phyloP scores from a whole-genome alignment of 2,797 vertebrate genomes.

The Leucoraja ocellata region DNA sequence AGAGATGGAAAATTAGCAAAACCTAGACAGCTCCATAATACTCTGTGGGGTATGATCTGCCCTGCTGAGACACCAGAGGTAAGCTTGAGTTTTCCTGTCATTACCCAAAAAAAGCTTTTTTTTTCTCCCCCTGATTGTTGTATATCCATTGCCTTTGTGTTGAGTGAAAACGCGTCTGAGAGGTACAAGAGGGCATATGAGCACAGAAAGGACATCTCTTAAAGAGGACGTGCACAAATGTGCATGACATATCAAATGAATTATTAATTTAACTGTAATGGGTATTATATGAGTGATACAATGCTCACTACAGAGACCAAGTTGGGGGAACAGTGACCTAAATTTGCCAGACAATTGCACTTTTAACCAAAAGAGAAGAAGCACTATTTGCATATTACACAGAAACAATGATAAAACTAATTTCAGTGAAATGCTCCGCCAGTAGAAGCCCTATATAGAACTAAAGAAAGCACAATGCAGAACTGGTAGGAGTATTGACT shows the following conservation, averaged over 20 bases:
- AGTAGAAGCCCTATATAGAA: background rate
- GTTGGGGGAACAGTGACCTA: background rate
- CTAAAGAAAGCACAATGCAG: background rate
- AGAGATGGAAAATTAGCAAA: constrained; percentile 94
- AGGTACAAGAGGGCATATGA: background rate
- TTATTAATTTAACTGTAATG: background rate
- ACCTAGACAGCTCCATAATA: constrained; percentile 92
- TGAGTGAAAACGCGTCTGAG: background rate
- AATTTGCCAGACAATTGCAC: background rate
- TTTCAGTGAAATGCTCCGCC: background rate
- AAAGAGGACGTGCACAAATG: background rate
- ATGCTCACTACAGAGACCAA: background rate
- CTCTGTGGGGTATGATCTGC: constrained; percentile 97
- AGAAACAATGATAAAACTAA: background rate
- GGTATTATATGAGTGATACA: no score
- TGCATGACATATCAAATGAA: background rate
- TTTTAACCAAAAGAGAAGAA: background rate
- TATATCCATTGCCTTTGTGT: background rate
- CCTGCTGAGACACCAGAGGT: constrained; percentile 98
- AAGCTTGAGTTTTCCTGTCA: constrained; percentile 41
- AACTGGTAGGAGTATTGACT: background rate
- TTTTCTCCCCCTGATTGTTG: background rate
- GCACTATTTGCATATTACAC: background rate
- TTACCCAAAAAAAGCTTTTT: background rate
- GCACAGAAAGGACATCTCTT: background rate